phyloP scores from a whole-genome alignment of 2,888 invertebrate genomes.

The Drosophila tripunctata region DNA sequence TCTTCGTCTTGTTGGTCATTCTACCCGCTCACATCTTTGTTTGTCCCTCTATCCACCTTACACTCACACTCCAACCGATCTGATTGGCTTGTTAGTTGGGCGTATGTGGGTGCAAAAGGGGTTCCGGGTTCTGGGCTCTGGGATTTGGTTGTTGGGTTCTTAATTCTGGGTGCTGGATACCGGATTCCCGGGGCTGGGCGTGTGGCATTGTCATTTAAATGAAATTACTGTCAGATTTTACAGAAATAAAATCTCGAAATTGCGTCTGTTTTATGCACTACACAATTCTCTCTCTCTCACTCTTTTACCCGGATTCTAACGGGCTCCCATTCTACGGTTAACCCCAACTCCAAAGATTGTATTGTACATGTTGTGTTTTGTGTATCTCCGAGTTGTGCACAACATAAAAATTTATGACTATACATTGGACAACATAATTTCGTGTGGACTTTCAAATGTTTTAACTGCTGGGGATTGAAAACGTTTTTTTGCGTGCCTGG shows the following conservation, averaged over 20 bases:
- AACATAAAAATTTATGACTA: slow-evolving; percentile 73
- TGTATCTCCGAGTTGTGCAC: slow-evolving; percentile 44
- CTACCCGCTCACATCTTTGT: slow-evolving; percentile 31
- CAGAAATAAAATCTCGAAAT: slow-evolving; percentile 74
- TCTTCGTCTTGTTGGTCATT: slow-evolving; percentile 22
- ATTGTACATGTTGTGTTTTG: slow-evolving; percentile 32
- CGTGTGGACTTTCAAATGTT: slow-evolving; percentile 57
- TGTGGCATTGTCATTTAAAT: slow-evolving; percentile 72
- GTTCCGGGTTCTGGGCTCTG: not conserved
- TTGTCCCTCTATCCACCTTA: not conserved
- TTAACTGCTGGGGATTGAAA: slow-evolving; percentile 30
- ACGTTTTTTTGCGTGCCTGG: slow-evolving; percentile 32
- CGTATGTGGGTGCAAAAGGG: slow-evolving; percentile 13
- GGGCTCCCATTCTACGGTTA: slow-evolving; percentile 33
- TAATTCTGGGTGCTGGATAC: not conserved
- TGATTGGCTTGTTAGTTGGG: slow-evolving; percentile 37
- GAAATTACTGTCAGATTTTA: slow-evolving; percentile 79
- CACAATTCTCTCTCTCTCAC: not conserved
- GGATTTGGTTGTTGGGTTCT: no score
- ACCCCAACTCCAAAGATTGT: slow-evolving; percentile 28
- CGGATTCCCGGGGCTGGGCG: slow-evolving; percentile 8
- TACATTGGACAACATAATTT: slow-evolving; percentile 68
- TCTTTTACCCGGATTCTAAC: slow-evolving; percentile 35
- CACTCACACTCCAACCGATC: slow-evolving; percentile 3
- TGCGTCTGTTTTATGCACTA: slow-evolving; percentile 74